phyloP scores from a whole-genome alignment of 2,113 vertebrate genomes.

The Shinisaurus crocodilurus region DNA sequence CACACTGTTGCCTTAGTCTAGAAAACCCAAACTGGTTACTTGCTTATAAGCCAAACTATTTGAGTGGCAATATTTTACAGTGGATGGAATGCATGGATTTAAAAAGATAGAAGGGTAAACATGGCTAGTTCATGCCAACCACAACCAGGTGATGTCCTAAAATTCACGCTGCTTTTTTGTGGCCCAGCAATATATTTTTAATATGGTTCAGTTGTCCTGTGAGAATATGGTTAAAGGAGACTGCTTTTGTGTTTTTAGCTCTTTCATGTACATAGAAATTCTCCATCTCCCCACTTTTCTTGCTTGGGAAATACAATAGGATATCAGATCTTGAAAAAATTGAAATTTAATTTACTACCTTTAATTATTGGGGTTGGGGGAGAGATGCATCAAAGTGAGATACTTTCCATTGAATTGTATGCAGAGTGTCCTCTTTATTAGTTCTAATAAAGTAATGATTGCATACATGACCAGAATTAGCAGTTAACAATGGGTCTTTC shows the following conservation, averaged over 20 bases:
- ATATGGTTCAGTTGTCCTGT: background rate
- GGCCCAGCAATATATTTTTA: background rate
- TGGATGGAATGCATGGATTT: constrained; percentile 12
- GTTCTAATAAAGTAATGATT: background rate
- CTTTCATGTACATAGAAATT: constrained; percentile 1
- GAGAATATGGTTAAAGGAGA: background rate
- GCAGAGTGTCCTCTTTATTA: background rate
- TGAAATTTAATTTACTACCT: background rate
- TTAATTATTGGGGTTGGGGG: background rate
- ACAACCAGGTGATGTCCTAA: background rate
- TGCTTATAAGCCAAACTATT: constrained; percentile 36
- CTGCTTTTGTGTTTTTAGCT: background rate
- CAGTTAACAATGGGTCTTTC: background rate
- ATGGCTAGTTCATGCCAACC: constrained; percentile 22
- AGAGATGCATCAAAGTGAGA: background rate
- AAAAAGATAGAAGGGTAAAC: constrained; percentile 44
- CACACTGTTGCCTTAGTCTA: constrained; percentile 48
- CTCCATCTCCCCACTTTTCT: background rate
- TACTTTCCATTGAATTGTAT: background rate
- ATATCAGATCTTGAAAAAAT: background rate
- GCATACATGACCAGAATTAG: background rate
- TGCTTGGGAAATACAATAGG: background rate
- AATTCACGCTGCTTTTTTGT: background rate
- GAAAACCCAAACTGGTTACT: constrained; percentile 59
- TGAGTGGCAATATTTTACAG: constrained; percentile 40